These are phyloP conservation scores for Stichopus chloronotus DNA, from an alignment of 35 echinoderm and acorn worm genomes.

Conservation along the genomic window DNA sequence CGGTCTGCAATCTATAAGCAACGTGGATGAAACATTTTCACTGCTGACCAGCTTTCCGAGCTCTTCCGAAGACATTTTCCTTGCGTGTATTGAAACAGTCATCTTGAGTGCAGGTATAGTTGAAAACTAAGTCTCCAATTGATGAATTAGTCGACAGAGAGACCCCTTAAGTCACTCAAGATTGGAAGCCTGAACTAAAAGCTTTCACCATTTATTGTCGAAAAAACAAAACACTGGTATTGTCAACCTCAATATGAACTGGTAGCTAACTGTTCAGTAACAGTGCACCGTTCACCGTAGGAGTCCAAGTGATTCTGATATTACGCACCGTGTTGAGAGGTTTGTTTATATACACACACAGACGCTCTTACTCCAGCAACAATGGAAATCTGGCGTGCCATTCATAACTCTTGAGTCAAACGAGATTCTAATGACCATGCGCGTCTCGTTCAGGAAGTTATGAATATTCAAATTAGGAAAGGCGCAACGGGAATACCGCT, in stretches of 20 bases:
- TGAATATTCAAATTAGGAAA: conserved; percentile 11
- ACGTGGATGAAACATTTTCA: not conserved
- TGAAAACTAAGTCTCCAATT: not conserved
- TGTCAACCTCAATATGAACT: too few species aligned
- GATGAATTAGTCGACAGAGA: too few species aligned
- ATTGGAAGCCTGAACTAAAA: too few species aligned
- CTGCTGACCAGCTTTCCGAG: conserved; percentile 7
- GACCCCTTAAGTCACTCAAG: too few species aligned
- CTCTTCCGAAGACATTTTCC: conserved; percentile 17
- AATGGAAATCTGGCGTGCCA: conserved; percentile 6
- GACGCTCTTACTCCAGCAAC: not conserved
- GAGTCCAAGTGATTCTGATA: too few species aligned
- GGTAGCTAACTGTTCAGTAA: too few species aligned
- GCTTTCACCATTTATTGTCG: too few species aligned
- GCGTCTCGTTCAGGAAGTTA: not conserved
- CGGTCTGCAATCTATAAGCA: conserved; percentile 36
- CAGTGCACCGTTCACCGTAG: not conserved
- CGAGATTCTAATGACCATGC: not conserved
- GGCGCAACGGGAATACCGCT: not conserved
- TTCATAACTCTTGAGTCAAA: conserved; percentile 14
- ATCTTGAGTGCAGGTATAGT: not conserved
- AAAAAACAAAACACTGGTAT: too few species aligned
- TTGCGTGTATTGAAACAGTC: conserved; percentile 44
- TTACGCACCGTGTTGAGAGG: not conserved
- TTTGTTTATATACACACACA: conserved; percentile 8